Evolutionary conservation across 2,797 vertebrate genomes (phyloP).

Genomic region (Hippocampus kuda): DNA sequence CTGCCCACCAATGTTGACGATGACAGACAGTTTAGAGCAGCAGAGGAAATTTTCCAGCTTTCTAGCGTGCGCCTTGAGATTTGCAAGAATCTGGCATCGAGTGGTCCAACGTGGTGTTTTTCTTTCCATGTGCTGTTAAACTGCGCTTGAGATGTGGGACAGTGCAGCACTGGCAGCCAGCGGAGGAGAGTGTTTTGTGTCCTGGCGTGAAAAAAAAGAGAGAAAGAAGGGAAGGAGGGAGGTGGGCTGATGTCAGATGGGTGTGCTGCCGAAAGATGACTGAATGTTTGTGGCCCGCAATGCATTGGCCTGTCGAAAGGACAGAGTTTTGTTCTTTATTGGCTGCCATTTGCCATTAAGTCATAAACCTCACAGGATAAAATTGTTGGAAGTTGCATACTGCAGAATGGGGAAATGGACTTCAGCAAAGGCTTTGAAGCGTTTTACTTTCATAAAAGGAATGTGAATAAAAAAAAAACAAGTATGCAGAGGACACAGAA

Average conservation of each 20-base stretch:
- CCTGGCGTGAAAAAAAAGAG: slow-evolving; percentile 48
- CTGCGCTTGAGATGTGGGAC: slow-evolving; percentile 65
- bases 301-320: slow-evolving; percentile 25
- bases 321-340: slow-evolving; percentile 45
- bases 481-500: background rate
- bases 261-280: slow-evolving; percentile 38
- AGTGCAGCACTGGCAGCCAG: slow-evolving; percentile 58
- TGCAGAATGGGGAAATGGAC: background rate
- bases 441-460: background rate
- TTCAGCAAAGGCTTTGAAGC: slow-evolving; percentile 5
- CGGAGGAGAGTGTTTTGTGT: slow-evolving; percentile 41
- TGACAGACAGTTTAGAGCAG: slow-evolving; percentile 41
- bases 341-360: slow-evolving; percentile 42
- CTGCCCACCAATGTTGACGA: slow-evolving; percentile 47
- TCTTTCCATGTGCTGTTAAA: slow-evolving; percentile 76
- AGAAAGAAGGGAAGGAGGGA: slow-evolving; percentile 2
- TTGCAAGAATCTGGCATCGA: slow-evolving; percentile 44
- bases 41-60: slow-evolving; percentile 49
- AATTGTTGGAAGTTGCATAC: slow-evolving; percentile 8
- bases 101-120: slow-evolving; percentile 55
- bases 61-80: slow-evolving; percentile 47
- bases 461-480: slow-evolving; percentile 11
- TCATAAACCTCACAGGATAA: slow-evolving; percentile 24
- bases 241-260: slow-evolving; percentile 45
- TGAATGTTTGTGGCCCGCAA: slow-evolving; percentile 34